Base-by-base conservation (phyloP, 2,797 vertebrate species). In the Hipposideros larvatus region DNA sequence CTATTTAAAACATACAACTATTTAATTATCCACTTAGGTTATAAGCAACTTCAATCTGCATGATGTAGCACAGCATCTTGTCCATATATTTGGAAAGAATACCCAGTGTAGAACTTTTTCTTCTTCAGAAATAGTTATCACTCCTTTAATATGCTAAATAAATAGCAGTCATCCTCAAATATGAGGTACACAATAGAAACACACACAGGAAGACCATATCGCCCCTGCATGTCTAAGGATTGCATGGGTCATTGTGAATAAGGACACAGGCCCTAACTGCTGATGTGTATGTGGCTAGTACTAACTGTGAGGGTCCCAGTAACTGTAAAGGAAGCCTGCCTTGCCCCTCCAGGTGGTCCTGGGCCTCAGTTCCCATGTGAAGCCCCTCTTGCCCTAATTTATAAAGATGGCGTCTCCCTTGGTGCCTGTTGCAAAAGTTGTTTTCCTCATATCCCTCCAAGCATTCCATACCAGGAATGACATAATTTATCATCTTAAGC, bases 11-110 rank as follows among this genome's bases (percentile, higher is more conserved):
- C 7, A 41, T 43, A 14, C 48, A 93, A 87, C n/a, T 75, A 71
- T 84, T 90, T 66, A 91, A 86, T 43, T 96, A 91, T 86, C 78
- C 24, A 88, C 22, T 78, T 78, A 87, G 74, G 59, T 86, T 65
- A 73, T 53, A 96, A 89, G 41, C 21, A 82, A 85, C 4, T 59
- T 80, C 6, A 59, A 18, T 31, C 66, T 93, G n/a, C 37, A 71
- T 90, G 77, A 66, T 18, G 21, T 24, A 65, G 55, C 37, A 70
- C 18, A n/a, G 16, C 11, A 21, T 55, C 59, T 87, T 94, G 31
- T 51, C 16, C 26, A 83, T 43, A 66, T 43, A 24, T 86, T 73
- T 96, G 90, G 18, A 85, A 88, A 91, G 41, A 86, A 61, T 43
- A 80, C 0, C 15, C 22, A 22, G 19, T 11, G 10, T 4, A 91